Evolutionary conservation across 1,140 invertebrate species (phyloP), one percentile per base, ranked within the genome.

Genomic region (Saccostrea cuccullata): DNA sequence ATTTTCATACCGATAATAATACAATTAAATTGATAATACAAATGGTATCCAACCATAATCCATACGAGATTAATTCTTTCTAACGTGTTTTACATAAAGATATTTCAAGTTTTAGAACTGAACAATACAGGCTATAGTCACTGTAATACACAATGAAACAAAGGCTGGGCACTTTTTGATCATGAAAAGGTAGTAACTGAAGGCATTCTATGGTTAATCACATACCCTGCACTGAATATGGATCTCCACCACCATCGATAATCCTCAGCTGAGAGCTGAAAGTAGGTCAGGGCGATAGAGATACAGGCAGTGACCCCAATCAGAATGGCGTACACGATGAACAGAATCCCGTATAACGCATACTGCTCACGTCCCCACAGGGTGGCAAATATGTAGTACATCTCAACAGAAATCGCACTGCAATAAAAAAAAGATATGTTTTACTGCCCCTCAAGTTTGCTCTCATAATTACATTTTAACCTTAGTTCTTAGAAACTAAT

Each of bases 171-270:
- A 36, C 30, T 36, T 36, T 36, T 36, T 36, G 30, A 36, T 36
- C 30, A 36, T 36, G 30, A 6, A 17, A 17, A 64, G 15, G 58
- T 6, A 64, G 58, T 64, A 17, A 64, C 2, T 47, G 47, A 47
- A 47, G 47, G 58, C n/a, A 64, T 64, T 20, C 6, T 64, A 20
- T 20, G 17, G 17, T 64, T n/a, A 36, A 2, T 17, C 4, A 91
- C 93, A 92, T 91, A 96, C 95, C 95, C 95, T 55, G 95, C 94
- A 93, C 93, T 95, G 90, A 95, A 94, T 55, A 96, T 94, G 26
- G 95, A 96, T 58, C 95, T 90, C 96, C 96, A 96, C 96, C 96
- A 96, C 96, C 96, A 96, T 77, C 96, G 92, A 91, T 96, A 96
- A 91, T 96, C 95, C 91, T 96, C 95, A 15, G 95, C 93, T 67